A percentile compares a stretch with the other conserved stretches of the same genome.
phyloP scores from a whole-genome alignment of 2,797 vertebrate species.

The Manis javanica region DNA sequence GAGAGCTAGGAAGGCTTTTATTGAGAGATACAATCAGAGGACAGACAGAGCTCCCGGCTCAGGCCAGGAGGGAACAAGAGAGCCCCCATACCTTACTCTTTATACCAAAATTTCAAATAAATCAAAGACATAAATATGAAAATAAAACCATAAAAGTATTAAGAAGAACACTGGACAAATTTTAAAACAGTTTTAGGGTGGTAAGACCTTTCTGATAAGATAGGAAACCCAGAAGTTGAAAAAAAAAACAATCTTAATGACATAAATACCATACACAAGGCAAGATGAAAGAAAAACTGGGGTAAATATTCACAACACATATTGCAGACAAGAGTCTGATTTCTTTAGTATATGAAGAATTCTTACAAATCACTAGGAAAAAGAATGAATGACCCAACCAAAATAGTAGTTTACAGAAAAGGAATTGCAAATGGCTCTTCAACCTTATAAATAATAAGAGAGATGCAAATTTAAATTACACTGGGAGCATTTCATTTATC shows the following conservation, averaged over 20 bases:
- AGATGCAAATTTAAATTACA: neutral
- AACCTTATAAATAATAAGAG: neutral
- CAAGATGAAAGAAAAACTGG: neutral
- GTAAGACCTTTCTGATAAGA: constrained; percentile 8
- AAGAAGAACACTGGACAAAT: neutral
- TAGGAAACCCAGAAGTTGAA: neutral
- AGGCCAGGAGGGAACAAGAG: too few species aligned
- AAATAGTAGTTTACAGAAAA: constrained; percentile 29
- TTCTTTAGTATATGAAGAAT: neutral
- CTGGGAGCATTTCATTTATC: neutral
- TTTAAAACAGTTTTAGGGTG: constrained; percentile 31
- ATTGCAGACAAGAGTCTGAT: neutral
- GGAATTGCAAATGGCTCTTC: neutral
- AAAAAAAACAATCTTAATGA: neutral
- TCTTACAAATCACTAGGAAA: neutral
- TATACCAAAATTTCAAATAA: constrained; percentile 7
- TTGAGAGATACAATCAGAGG: too few species aligned
- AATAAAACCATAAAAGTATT: constrained; percentile 6
- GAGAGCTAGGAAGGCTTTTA: too few species aligned
- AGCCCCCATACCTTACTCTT: neutral
- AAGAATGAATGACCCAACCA: neutral
- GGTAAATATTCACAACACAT: neutral
- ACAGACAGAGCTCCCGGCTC: too few species aligned
- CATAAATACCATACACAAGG: neutral
- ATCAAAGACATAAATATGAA: constrained; percentile 5